Conservation (phyloP, 1,140 invertebrate species). For the Drosophila sulfurigaster region DNA sequence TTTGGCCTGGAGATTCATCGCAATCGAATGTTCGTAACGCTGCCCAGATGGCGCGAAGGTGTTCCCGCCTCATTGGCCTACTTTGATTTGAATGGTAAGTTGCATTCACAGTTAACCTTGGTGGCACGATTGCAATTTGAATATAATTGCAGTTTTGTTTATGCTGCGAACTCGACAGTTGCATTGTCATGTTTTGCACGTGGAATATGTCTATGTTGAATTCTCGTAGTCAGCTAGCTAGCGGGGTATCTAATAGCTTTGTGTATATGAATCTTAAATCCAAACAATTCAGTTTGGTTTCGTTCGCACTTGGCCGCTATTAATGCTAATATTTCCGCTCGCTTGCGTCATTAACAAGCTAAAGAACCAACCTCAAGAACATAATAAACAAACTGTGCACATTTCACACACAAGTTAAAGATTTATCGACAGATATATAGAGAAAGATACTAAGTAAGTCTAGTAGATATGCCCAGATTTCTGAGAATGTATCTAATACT, state of each 20-base stretch:
- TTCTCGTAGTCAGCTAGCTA: conserved; percentile 6
- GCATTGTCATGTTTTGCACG: conserved; percentile 40
- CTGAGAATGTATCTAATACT: not conserved
- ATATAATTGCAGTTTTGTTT: conserved; percentile 56
- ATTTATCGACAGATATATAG: conserved; percentile 4
- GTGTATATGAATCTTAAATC: conserved; percentile 29
- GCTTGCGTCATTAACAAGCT: conserved; percentile 50
- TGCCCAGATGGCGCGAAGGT: conserved; percentile 90
- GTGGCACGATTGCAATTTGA: conserved; percentile 19
- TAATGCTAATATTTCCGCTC: conserved; percentile 42
- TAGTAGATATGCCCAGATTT: not conserved
- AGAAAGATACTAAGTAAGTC: not conserved
- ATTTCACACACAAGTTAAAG: conserved; percentile 6
- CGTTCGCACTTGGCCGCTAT: conserved; percentile 45
- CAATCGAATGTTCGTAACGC: conserved; percentile 89
- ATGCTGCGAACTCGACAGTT: conserved; percentile 44
- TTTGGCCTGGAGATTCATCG: conserved; percentile 89
- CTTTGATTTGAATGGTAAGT: conserved; percentile 88
- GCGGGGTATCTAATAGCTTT: conserved; percentile 26
- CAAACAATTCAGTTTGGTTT: conserved; percentile 35
- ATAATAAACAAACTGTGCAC: conserved; percentile 32
- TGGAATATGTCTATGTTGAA: conserved; percentile 1
- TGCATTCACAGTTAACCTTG: conserved; percentile 16
- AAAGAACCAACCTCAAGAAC: conserved; percentile 11
- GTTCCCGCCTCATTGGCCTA: conserved; percentile 91